These are phyloP conservation scores for Brachypalpus laphriformis DNA, from an alignment of 2,888 invertebrate species.

Conservation along the genomic window DNA sequence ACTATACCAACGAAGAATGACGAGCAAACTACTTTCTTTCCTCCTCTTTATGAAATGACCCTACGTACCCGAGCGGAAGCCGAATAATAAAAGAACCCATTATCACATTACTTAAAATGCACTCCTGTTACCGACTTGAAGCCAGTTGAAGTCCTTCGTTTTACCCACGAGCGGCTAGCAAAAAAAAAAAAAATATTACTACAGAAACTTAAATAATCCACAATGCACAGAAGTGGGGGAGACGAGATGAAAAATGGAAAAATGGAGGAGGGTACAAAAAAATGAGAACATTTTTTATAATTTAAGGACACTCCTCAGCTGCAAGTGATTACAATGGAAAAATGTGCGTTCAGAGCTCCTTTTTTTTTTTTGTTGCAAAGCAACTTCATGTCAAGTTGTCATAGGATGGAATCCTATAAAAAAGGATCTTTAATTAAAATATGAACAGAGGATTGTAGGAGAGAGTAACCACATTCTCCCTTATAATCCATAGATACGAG, in stretches of 20 bases:
- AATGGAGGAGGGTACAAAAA: too few species aligned
- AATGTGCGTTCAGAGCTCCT: neutral
- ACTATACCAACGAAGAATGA: neutral
- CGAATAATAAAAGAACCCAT: constrained; percentile 17
- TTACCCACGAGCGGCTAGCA: neutral
- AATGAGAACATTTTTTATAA: neutral
- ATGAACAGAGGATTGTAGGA: neutral
- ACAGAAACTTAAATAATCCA: constrained; percentile 23
- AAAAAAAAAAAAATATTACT: neutral
- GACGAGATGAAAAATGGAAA: neutral
- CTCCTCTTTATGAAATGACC: constrained; percentile 11
- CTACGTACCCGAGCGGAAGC: neutral
- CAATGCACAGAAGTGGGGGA: constrained; percentile 16
- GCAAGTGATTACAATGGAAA: constrained; percentile 7
- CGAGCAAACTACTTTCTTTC: constrained; percentile 20
- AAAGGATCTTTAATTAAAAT: neutral
- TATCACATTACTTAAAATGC: constrained; percentile 26
- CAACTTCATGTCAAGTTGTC: neutral
- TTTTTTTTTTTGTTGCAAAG: neutral
- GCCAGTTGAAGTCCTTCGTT: constrained; percentile 6
- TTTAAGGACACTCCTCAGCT: constrained; percentile 7
- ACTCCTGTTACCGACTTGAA: constrained; percentile 18
- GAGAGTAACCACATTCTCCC: neutral
- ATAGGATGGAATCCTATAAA: neutral
- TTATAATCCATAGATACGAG: neutral